Evolutionary conservation across 2,888 invertebrate species (phyloP).

Genomic region (Melinaea menophilus): DNA sequence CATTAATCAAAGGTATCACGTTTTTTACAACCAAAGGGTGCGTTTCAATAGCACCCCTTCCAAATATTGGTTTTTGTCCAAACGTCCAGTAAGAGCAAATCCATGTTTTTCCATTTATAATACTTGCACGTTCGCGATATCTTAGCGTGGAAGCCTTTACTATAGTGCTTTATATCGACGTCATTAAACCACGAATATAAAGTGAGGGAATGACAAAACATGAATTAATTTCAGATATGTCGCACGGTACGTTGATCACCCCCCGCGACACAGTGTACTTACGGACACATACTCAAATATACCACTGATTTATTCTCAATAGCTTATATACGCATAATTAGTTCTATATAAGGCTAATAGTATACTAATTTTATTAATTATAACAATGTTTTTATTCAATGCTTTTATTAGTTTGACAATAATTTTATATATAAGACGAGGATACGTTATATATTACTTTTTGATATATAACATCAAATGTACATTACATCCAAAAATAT

Average conservation of each 20-base stretch:
- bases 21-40: slow-evolving; percentile 71
- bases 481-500: too few species aligned
- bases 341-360: too few species aligned
- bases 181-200: slow-evolving; percentile 74
- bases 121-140: slow-evolving; percentile 63
- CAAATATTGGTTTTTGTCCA: slow-evolving; percentile 76
- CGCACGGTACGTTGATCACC: slow-evolving; percentile 67
- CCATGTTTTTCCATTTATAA: slow-evolving; percentile 71
- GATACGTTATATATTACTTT: too few species aligned
- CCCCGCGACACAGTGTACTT: slow-evolving; percentile 41
- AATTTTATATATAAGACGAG: too few species aligned
- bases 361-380: too few species aligned
- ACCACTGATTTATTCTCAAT: background rate
- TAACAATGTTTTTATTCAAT: too few species aligned
- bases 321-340: background rate
- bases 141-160: slow-evolving; percentile 58
- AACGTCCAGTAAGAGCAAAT: slow-evolving; percentile 74
- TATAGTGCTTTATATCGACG: slow-evolving; percentile 68
- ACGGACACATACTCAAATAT: background rate
- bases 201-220: slow-evolving; percentile 77
- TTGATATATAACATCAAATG: too few species aligned
- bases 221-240: slow-evolving; percentile 77
- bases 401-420: too few species aligned
- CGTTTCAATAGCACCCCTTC: slow-evolving; percentile 70
- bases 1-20: slow-evolving; percentile 72